Percentiles rank a stretch among this genome's conserved stretches.
Evolutionary conservation across 1,140 invertebrate species (phyloP).

Genomic region (Trichogramma pretiosum): DNA sequence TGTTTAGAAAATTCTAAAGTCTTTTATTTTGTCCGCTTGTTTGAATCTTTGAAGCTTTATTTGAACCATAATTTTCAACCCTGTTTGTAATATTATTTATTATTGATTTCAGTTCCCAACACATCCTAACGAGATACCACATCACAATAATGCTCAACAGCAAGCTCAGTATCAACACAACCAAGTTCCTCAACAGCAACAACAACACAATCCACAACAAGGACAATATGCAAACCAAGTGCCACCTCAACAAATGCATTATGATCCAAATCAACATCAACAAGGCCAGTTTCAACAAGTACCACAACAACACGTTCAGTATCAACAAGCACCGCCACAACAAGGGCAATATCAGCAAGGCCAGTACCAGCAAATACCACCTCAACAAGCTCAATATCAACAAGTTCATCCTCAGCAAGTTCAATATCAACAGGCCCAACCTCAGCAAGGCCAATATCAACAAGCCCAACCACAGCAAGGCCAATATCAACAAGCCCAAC

Average conservation of each 20-base stretch:
- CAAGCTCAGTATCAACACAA: too few relatives aligned
- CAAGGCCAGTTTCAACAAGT: slow-evolving; percentile 20
- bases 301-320: slow-evolving; percentile 12
- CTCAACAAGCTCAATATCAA: slow-evolving; percentile 21
- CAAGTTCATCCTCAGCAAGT: too few relatives aligned
- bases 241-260: slow-evolving; percentile 11
- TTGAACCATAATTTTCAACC: neutral
- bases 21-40: neutral
- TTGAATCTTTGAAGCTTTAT: neutral
- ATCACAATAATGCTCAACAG: slow-evolving; percentile 1
- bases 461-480: slow-evolving; percentile 25
- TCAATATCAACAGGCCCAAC: slow-evolving; percentile 19
- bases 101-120: slow-evolving; percentile 10
- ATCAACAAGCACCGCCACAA: slow-evolving; percentile 32
- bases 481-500: slow-evolving; percentile 24
- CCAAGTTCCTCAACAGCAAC: neutral
- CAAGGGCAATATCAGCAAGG: too few relatives aligned
- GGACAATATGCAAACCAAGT: neutral
- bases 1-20: neutral
- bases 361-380: slow-evolving; percentile 21
- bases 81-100: neutral
- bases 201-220: neutral
- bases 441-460: slow-evolving; percentile 24
- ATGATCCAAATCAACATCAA: slow-evolving; percentile 10
- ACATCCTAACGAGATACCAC: slow-evolving; percentile 4